Base-by-base conservation (phyloP, 1,140 invertebrate genomes). In the Musca domestica region DNA sequence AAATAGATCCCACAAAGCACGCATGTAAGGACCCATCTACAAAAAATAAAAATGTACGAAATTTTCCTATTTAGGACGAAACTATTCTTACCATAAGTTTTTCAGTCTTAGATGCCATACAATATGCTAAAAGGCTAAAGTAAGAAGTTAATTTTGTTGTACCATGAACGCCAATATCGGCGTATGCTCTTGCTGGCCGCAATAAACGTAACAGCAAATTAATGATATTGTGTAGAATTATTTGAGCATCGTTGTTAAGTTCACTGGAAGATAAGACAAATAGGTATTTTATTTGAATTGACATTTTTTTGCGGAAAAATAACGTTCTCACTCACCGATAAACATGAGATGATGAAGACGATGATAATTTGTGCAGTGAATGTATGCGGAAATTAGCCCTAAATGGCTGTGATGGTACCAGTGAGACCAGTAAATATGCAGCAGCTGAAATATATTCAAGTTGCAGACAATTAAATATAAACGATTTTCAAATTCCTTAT, bases 21-120 rank as follows among this genome's bases (percentile, higher is more conserved):
- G 86, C 82, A 96, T 92, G 84, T 94, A 95, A 78, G 93, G 90
- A 64, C 92, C 91, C 81, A 93, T 92, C 90, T 92, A 81, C 12
- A 41, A 41, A 41, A n/a, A 30, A 30, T 9, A 30, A 30, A 30
- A 30, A 30, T 30, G 9, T 30, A 30, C n/a, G n/a, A 30, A 4
- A 30, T 30, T 9, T 30, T 30, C 27, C 9, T 30, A 9, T n/a
- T 66, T 41, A 64, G 67, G 64, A 77, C 68, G n/a, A n/a, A n/a
- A n/a, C n/a, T n/a, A n/a, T n/a, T n/a, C n/a, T 85, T 83, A 95
- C 94, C 94, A 96, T 93, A 61, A 95, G 84, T 83, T 96, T 97
- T 83, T 98, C 95, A 68, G 90, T 90, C 74, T 91, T 91, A 54
- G 92, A 92, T 70, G 96, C 87, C 71, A 95, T 89, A 83, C 94